phyloP scores from a whole-genome alignment of 2,888 invertebrate species.

The Philopedon plagiatum region DNA sequence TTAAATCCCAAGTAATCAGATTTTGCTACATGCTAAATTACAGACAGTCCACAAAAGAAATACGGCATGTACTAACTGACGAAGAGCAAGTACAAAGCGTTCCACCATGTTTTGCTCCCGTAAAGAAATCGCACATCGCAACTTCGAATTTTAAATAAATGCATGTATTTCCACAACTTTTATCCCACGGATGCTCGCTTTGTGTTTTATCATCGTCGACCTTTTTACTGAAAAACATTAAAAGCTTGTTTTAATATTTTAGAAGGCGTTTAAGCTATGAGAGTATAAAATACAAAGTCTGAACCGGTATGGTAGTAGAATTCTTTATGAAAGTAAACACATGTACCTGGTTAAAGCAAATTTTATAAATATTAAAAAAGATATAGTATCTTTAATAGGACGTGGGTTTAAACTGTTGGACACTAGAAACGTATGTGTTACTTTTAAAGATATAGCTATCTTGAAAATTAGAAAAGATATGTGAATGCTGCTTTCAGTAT shows the following conservation, averaged over 20 bases:
- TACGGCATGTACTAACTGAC: background rate
- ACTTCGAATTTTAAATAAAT: background rate
- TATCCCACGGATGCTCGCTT: conserved; percentile 1
- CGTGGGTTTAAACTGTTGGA: no score
- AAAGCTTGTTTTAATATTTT: conserved; percentile 21
- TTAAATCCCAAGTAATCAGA: no score
- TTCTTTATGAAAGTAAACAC: no score
- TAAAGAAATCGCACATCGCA: background rate
- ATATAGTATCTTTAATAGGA: no score
- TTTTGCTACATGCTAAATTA: no score
- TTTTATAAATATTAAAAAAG: no score
- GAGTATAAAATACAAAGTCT: background rate
- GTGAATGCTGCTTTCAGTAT: no score
- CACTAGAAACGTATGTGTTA: no score
- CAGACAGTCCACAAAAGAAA: no score
- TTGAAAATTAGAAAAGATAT: no score
- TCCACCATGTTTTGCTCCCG: background rate
- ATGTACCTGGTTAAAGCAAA: no score
- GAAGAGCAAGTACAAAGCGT: background rate
- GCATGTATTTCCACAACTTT: conserved; percentile 4
- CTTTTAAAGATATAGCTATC: no score
- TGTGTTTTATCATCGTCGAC: conserved; percentile 7
- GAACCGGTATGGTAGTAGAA: background rate
- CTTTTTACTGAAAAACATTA: conserved; percentile 6
- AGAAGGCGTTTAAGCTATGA: background rate